Evolutionary conservation across 2,113 vertebrate genomes (phyloP).

Genomic region (Phalacrocorax carbo): DNA sequence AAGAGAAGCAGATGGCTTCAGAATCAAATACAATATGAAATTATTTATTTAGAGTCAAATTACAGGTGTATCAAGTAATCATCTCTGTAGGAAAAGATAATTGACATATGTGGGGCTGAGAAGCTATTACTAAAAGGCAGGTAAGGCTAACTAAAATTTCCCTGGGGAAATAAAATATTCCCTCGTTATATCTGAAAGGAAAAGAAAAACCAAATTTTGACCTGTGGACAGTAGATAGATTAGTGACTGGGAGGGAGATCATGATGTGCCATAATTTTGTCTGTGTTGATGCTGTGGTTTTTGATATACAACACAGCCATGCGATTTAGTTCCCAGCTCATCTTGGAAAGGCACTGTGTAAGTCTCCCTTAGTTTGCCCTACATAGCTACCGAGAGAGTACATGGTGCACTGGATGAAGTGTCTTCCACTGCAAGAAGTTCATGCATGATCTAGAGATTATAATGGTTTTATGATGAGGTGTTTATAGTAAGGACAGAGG

Average conservation of each 20-base stretch:
- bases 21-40: neutral
- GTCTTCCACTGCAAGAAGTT: neutral
- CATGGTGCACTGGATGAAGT: no score
- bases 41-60: neutral
- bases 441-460: neutral
- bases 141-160: neutral
- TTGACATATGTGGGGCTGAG: neutral
- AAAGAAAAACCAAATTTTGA: neutral
- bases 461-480: neutral
- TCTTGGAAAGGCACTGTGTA: neutral
- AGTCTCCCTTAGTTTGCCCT: neutral
- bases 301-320: neutral
- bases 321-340: neutral
- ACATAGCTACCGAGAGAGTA: neutral
- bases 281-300: neutral
- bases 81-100: neutral
- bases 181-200: neutral
- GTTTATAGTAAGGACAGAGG: neutral
- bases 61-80: neutral
- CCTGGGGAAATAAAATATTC: neutral
- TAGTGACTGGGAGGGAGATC: neutral
- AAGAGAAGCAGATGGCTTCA: neutral
- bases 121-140: neutral
- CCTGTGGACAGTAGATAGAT: no score
- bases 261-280: neutral